Conservation (phyloP, 2,113 vertebrate genomes). For the Paraplagusia blochii region DNA sequence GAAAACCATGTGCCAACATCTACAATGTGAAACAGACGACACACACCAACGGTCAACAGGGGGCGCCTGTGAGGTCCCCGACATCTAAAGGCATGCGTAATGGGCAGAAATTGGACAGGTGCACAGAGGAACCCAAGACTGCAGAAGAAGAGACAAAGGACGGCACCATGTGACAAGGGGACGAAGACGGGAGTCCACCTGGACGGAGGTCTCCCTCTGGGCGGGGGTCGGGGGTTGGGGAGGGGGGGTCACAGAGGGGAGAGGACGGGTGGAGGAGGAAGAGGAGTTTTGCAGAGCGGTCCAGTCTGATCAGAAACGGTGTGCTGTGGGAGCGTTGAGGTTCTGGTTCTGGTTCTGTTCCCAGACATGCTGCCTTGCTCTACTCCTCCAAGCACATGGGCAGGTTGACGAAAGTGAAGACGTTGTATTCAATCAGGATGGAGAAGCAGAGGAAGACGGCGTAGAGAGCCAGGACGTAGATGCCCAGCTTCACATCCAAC, state of each 20-base stretch:
- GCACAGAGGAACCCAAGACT: slow-evolving; percentile 36
- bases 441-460: slow-evolving; percentile 94
- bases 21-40: slow-evolving; percentile 51
- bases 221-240: no score
- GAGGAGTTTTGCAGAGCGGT: slow-evolving; percentile 45
- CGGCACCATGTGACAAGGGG: slow-evolving; percentile 43
- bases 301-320: slow-evolving; percentile 33
- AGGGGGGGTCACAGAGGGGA: slow-evolving; percentile 26
- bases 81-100: slow-evolving; percentile 72
- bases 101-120: slow-evolving; percentile 49
- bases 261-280: slow-evolving; percentile 10
- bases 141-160: slow-evolving; percentile 33
- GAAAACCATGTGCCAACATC: slow-evolving; percentile 38
- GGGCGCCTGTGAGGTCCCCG: slow-evolving; percentile 50
- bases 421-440: slow-evolving; percentile 96
- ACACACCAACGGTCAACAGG: slow-evolving; percentile 53
- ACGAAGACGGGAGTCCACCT: slow-evolving; percentile 21
- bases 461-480: slow-evolving; percentile 88
- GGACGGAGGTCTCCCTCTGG: slow-evolving; percentile 7
- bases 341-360: slow-evolving; percentile 61
- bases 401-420: slow-evolving; percentile 98
- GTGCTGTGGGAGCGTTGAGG: slow-evolving; percentile 32
- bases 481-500: slow-evolving; percentile 88
- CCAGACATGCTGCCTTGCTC: slow-evolving; percentile 44
- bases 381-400: slow-evolving; percentile 92